These are phyloP conservation scores for Laterallus jamaicensis DNA, from an alignment of 2,113 vertebrate genomes.

Conservation along the genomic window DNA sequence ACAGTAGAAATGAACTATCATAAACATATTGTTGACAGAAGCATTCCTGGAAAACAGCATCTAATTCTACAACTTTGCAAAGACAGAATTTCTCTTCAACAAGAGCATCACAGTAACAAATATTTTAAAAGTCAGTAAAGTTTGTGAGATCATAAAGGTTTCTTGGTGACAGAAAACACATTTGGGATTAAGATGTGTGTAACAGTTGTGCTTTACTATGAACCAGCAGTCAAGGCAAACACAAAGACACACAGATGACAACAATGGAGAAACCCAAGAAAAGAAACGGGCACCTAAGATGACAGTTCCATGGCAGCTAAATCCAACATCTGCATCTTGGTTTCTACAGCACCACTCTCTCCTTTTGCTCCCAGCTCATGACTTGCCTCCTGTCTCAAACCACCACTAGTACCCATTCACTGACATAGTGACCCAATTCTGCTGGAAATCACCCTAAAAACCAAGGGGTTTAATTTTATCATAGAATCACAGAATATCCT, in stretches of 20 bases:
- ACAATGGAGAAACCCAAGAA: background rate
- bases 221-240: background rate
- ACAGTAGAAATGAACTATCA: background rate
- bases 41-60: background rate
- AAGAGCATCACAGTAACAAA: background rate
- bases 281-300: background rate
- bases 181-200: background rate
- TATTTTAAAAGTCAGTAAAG: background rate
- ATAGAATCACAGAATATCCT: no score
- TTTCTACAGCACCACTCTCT: background rate
- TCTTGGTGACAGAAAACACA: background rate
- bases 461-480: background rate
- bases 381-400: background rate
- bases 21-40: background rate
- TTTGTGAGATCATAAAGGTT: background rate
- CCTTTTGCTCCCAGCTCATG: background rate
- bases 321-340: background rate
- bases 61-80: background rate
- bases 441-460: background rate
- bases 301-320: background rate
- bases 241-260: background rate
- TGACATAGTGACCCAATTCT: accelerated
- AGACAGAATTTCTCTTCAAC: background rate
- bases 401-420: background rate
- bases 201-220: background rate